These are phyloP conservation scores for Phalera bucephala DNA, from an alignment of 2,888 invertebrate genomes.

Conservation along the genomic window DNA sequence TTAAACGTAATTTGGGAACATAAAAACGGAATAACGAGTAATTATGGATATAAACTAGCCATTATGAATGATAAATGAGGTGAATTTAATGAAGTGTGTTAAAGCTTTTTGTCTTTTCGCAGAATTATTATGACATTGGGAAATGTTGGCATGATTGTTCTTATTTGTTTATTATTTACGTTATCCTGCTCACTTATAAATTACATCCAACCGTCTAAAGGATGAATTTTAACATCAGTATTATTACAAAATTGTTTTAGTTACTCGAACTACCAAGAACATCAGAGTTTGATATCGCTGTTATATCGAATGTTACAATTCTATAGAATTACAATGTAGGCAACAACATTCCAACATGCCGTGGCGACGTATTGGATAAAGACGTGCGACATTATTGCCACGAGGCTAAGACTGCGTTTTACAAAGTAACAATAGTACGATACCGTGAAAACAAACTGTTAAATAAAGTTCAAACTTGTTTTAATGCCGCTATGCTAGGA, in stretches of 20 bases:
- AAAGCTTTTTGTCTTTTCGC: too few relatives aligned
- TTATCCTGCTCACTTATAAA: too few relatives aligned
- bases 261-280: not conserved
- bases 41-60: not conserved
- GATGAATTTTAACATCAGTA: too few relatives aligned
- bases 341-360: slow-evolving; percentile 21
- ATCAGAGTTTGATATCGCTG: slow-evolving; percentile 4
- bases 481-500: not conserved
- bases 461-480: slow-evolving; percentile 14
- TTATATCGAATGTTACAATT: slow-evolving; percentile 22
- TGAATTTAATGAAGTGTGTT: not conserved
- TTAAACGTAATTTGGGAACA: slow-evolving; percentile 6
- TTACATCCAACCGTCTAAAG: too few relatives aligned
- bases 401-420: too few relatives aligned
- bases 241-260: not conserved
- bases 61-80: not conserved
- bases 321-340: slow-evolving; percentile 28
- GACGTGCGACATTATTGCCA: slow-evolving; percentile 28
- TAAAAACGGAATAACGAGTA: slow-evolving; percentile 3
- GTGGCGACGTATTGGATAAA: slow-evolving; percentile 32
- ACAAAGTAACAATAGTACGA: slow-evolving; percentile 26
- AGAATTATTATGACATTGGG: too few relatives aligned
- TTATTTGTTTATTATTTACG: too few relatives aligned
- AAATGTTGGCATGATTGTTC: too few relatives aligned
- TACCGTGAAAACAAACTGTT: slow-evolving; percentile 25